These are phyloP conservation scores for Clinocottus analis DNA, from an alignment of 2,113 vertebrate genomes.

Conservation along the genomic window DNA sequence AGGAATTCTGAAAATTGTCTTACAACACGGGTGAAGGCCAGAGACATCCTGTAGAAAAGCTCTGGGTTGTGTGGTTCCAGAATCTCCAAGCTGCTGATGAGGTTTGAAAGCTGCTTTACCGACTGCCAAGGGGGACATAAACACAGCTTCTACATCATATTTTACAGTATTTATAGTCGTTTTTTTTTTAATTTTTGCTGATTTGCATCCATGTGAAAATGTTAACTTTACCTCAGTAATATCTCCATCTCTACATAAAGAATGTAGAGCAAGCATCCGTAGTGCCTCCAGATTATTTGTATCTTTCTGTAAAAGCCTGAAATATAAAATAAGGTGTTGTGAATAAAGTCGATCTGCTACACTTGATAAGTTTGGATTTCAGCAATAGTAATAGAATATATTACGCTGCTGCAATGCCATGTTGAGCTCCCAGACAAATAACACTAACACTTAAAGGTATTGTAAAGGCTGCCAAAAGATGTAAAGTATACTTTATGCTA, in stretches of 20 bases:
- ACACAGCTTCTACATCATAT: too few relatives aligned
- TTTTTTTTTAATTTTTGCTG: slow-evolving; percentile 1
- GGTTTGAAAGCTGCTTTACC: slow-evolving; percentile 85
- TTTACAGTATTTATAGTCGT: background rate
- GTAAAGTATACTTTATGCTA: slow-evolving; percentile 25
- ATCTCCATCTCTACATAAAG: slow-evolving; percentile 93
- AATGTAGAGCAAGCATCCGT: slow-evolving; percentile 90
- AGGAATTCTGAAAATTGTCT: slow-evolving; percentile 59
- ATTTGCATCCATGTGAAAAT: slow-evolving; percentile 11
- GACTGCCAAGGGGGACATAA: slow-evolving; percentile 81
- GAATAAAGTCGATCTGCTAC: slow-evolving; percentile 50
- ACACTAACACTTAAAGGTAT: slow-evolving; percentile 53
- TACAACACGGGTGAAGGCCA: slow-evolving; percentile 94
- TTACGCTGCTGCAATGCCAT: slow-evolving; percentile 42
- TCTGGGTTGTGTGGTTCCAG: slow-evolving; percentile 90
- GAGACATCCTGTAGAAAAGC: slow-evolving; percentile 89
- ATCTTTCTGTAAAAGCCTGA: slow-evolving; percentile 93
- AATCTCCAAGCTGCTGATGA: slow-evolving; percentile 86
- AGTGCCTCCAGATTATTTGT: slow-evolving; percentile 91
- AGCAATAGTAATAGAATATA: slow-evolving; percentile 50
- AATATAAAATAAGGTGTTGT: slow-evolving; percentile 69
- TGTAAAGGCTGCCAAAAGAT: slow-evolving; percentile 22
- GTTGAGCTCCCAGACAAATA: slow-evolving; percentile 51
- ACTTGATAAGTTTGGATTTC: slow-evolving; percentile 54
- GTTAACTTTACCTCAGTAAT: slow-evolving; percentile 84